phyloP scores from a whole-genome alignment of 2,113 vertebrate species.

The Bubalus kerabau region DNA sequence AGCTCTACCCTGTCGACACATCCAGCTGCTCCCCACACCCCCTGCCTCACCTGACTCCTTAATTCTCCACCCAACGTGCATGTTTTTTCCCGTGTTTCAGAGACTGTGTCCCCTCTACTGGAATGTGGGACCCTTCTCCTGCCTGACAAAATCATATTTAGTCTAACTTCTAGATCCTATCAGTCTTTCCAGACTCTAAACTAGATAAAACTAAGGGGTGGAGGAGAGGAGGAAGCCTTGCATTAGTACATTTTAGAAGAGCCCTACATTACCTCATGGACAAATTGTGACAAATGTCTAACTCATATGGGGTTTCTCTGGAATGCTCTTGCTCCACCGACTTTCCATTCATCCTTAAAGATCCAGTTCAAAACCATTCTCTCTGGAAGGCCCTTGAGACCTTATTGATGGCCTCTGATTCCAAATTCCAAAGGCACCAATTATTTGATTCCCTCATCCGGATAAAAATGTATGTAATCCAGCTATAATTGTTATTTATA shows the following conservation, averaged over 20 bases:
- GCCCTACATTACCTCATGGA: not conserved
- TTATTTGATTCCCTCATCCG: not conserved
- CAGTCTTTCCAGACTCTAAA: not conserved
- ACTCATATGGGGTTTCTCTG: not conserved
- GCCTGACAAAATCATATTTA: not conserved
- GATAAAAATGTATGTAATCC: not conserved
- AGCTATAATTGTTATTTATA: not conserved
- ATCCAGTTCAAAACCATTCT: not conserved
- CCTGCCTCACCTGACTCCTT: not conserved
- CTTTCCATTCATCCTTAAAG: not conserved
- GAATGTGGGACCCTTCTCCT: not conserved
- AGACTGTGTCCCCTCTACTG: not conserved
- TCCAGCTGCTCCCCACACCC: not conserved
- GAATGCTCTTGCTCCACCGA: not conserved
- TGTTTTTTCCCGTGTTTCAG: not conserved
- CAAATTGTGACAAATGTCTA: not conserved
- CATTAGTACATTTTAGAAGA: not conserved
- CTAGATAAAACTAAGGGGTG: not conserved
- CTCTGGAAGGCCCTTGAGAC: not conserved
- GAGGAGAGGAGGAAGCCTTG: not conserved
- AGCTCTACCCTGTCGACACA: not conserved
- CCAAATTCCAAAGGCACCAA: not conserved
- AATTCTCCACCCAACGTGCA: accelerated
- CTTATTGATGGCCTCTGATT: not conserved
- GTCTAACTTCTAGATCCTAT: not conserved